phyloP scores from a whole-genome alignment of 2,797 vertebrate species.

The Pantherophis vulpinus region DNA sequence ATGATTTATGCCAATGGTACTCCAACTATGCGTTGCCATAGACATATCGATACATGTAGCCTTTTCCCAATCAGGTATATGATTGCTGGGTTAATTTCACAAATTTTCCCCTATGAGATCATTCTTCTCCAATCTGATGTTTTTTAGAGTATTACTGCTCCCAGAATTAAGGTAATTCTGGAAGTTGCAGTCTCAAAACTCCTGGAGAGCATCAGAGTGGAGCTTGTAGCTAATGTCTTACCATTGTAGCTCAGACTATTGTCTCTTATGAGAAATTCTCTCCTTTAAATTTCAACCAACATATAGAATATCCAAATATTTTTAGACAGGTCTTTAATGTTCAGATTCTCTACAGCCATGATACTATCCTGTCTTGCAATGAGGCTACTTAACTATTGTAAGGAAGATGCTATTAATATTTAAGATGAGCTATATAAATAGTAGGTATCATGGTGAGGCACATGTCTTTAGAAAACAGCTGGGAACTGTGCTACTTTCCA shows the following conservation, averaged over 20 bases:
- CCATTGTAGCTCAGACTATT: background rate
- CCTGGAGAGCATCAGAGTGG: background rate
- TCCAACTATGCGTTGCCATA: background rate
- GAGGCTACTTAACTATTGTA: background rate
- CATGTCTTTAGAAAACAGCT: background rate
- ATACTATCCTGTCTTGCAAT: background rate
- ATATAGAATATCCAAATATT: background rate
- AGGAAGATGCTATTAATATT: background rate
- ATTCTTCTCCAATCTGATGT: background rate
- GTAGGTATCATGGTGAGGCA: background rate
- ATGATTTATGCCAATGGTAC: background rate
- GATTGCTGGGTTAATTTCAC: background rate
- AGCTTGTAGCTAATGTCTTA: background rate
- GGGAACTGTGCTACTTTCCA: background rate
- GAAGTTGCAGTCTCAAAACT: background rate
- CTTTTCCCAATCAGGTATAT: background rate
- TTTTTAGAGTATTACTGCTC: background rate
- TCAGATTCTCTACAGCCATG: background rate
- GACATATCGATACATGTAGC: background rate
- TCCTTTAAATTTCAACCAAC: background rate
- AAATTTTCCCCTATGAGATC: background rate
- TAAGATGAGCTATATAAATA: slow-evolving; percentile 3
- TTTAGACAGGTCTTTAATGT: background rate
- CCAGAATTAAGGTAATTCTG: background rate
- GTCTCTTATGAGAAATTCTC: background rate